Evolutionary conservation across 2,797 vertebrate genomes (phyloP).

Genomic region (Pangasius mekongensis): DNA sequence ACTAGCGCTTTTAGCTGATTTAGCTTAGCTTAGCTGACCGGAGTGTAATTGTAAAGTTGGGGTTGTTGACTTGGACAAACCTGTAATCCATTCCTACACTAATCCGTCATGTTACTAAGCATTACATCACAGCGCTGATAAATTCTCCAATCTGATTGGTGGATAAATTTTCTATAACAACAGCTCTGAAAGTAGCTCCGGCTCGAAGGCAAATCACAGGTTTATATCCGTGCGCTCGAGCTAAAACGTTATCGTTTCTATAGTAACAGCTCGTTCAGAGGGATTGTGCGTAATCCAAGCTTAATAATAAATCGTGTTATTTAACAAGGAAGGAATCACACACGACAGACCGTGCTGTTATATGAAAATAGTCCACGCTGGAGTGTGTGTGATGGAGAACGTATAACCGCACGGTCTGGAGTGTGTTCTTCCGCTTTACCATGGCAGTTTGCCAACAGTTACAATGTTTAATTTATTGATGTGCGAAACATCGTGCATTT

Average conservation of each 20-base stretch:
- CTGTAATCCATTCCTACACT: not conserved
- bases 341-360: not conserved
- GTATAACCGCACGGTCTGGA: too few species aligned
- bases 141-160: not conserved
- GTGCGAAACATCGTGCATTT: not conserved
- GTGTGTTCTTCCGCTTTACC: not conserved
- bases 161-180: not conserved
- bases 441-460: fast-evolving
- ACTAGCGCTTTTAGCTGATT: not conserved
- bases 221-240: not conserved
- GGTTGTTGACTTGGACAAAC: not conserved
- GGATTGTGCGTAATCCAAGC: too few species aligned
- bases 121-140: not conserved
- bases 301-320: not conserved
- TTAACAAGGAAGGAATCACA: not conserved
- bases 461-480: too few species aligned
- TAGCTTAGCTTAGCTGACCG: not conserved
- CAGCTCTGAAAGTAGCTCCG: not conserved
- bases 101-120: not conserved
- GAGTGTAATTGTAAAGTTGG: not conserved
- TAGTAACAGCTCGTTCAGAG: not conserved
- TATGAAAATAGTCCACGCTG: not conserved
- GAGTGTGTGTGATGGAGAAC: not conserved
- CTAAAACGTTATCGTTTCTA: not conserved
- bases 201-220: not conserved